These are phyloP conservation scores for Clarias laeviceps DNA, from an alignment of 2,797 vertebrate genomes.

Conservation along the genomic window DNA sequence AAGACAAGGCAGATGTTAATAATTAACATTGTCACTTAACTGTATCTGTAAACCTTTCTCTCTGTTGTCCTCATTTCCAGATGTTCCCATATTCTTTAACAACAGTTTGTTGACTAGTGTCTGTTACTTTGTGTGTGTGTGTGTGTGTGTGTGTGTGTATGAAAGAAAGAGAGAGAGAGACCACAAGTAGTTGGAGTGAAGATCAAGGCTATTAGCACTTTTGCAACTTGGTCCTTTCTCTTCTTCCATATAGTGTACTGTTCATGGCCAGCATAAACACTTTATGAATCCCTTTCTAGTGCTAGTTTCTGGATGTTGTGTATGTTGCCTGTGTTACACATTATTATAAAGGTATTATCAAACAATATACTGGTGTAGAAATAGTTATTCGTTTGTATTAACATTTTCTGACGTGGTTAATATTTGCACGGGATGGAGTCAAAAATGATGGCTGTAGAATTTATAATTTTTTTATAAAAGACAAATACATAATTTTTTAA, in stretches of 20 bases:
- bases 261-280: background rate
- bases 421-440: background rate
- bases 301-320: background rate
- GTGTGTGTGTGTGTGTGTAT: conserved; percentile 49
- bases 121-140: conserved; percentile 58
- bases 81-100: conserved; percentile 20
- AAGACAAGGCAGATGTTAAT: conserved; percentile 31
- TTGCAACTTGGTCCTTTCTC: background rate
- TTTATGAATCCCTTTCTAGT: background rate
- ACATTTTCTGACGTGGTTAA: no score
- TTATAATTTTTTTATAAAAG: no score
- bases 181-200: background rate
- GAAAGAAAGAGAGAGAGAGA: conserved; percentile 22
- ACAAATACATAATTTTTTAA: no score
- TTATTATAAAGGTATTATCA: background rate
- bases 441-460: no score
- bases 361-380: background rate
- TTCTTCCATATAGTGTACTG: background rate
- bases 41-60: conserved; percentile 4
- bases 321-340: background rate
- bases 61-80: conserved; percentile 10
- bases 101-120: background rate
- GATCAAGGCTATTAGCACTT: background rate
- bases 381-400: background rate
- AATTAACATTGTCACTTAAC: background rate